Conservation (phyloP, 2,113 vertebrate genomes). For the Ginglymostoma cirratum region DNA sequence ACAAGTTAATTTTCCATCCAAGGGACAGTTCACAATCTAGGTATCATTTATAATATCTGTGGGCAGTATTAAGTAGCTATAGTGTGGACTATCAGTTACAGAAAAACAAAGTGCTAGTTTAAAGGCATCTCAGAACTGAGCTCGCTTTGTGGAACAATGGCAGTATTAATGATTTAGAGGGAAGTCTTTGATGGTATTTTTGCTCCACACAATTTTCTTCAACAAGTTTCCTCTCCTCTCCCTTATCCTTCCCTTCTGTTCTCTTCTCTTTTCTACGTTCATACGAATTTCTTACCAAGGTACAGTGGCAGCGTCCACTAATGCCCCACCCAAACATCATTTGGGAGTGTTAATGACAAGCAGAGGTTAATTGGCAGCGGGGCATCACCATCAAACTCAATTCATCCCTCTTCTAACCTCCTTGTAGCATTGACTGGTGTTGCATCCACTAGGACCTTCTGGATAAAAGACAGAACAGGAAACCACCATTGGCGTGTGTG, state of each 20-base stretch:
- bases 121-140: not conserved
- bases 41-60: not conserved
- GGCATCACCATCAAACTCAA: not conserved
- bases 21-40: not conserved
- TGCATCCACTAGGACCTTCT: not conserved
- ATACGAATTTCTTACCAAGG: not conserved
- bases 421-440: not conserved
- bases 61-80: not conserved
- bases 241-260: not conserved
- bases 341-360: not conserved
- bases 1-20: not conserved
- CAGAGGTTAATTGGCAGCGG: not conserved
- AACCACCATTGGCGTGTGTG: not conserved
- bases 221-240: not conserved
- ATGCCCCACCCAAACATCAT: not conserved
- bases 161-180: not conserved
- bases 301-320: not conserved
- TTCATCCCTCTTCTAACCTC: not conserved
- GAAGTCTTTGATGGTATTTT: not conserved
- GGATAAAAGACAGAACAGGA: not conserved
- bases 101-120: not conserved
- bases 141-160: not conserved
- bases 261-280: not conserved
- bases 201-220: not conserved
- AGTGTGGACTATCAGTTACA: not conserved